Conservation (phyloP, 1,140 invertebrate species). For the Goniozus legneri region DNA sequence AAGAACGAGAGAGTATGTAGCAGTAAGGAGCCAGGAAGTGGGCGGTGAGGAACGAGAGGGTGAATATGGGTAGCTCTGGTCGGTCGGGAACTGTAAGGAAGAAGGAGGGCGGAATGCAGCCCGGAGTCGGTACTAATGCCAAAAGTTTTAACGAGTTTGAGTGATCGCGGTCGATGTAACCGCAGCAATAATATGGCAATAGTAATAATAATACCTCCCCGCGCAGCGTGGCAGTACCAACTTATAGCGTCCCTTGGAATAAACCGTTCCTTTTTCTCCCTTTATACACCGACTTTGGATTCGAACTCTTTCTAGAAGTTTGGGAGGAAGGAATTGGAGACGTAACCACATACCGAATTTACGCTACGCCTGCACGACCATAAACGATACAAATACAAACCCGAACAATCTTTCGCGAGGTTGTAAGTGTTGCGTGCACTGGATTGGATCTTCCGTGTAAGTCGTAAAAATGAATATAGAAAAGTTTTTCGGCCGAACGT, state of each 20-base stretch:
- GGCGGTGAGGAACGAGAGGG: conserved; percentile 21
- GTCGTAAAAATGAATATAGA: too few species aligned
- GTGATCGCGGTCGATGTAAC: conserved; percentile 50
- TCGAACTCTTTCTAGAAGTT: not conserved
- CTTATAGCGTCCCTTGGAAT: conserved; percentile 34
- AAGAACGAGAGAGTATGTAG: conserved; percentile 1
- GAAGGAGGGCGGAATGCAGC: conserved; percentile 38
- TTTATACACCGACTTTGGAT: not conserved
- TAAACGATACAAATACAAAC: too few species aligned
- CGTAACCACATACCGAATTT: not conserved
- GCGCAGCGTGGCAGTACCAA: conserved; percentile 35
- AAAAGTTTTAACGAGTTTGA: conserved; percentile 55
- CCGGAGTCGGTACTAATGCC: conserved; percentile 45
- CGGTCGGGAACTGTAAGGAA: conserved; percentile 16
- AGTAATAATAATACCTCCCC: conserved; percentile 38
- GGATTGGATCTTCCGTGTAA: too few species aligned
- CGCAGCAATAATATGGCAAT: conserved; percentile 50
- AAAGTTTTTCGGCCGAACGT: too few species aligned
- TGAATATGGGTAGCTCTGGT: not conserved
- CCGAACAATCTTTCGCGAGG: too few species aligned
- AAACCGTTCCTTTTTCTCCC: not conserved
- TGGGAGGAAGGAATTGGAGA: not conserved
- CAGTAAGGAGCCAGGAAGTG: conserved; percentile 12
- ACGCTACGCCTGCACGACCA: not conserved
- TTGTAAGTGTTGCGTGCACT: too few species aligned